Evolutionary conservation across 1,140 invertebrate species (phyloP).

Genomic region (Drosophila tani): DNA sequence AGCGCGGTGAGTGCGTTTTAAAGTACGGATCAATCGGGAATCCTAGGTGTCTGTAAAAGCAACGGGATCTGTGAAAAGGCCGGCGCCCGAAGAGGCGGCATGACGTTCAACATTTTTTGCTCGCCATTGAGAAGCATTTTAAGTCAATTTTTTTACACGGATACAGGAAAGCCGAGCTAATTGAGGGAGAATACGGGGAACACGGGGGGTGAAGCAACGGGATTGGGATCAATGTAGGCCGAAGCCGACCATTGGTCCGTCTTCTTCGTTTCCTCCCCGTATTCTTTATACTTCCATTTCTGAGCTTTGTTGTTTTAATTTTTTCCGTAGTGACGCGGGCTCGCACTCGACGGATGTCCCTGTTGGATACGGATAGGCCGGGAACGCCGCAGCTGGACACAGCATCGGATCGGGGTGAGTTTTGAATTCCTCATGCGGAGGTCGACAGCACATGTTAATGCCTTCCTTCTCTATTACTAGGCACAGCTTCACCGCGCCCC

Average conservation of each 20-base stretch:
- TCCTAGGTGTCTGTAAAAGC: not conserved
- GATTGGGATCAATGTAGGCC: conserved; percentile 3
- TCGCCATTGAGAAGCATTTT: not conserved
- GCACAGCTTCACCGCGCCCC: conserved; percentile 57
- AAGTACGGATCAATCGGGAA: not conserved
- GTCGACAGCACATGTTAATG: not conserved
- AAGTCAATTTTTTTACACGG: not conserved
- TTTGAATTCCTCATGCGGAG: not conserved
- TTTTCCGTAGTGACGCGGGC: conserved; percentile 64
- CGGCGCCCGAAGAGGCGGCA: not conserved
- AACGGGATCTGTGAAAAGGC: not conserved
- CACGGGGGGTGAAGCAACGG: conserved; percentile 11
- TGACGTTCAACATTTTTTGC: not conserved
- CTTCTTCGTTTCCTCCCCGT: too few relatives aligned
- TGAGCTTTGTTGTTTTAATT: not conserved
- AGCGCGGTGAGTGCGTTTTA: conserved; percentile 32
- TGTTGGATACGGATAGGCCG: conserved; percentile 64
- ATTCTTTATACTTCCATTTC: not conserved
- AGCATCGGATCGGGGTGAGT: conserved; percentile 57
- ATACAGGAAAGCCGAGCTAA: not conserved
- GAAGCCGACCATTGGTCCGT: not conserved
- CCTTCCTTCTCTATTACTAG: conserved; percentile 1
- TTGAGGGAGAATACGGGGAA: conserved; percentile 24
- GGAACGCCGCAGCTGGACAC: conserved; percentile 59
- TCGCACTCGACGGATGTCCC: conserved; percentile 59